Evolutionary conservation across 92 coral and sea anemone genomes (phyloP), one percentile per base, ranked within the genome.

Genomic region (Anthopleura xanthogrammica): DNA sequence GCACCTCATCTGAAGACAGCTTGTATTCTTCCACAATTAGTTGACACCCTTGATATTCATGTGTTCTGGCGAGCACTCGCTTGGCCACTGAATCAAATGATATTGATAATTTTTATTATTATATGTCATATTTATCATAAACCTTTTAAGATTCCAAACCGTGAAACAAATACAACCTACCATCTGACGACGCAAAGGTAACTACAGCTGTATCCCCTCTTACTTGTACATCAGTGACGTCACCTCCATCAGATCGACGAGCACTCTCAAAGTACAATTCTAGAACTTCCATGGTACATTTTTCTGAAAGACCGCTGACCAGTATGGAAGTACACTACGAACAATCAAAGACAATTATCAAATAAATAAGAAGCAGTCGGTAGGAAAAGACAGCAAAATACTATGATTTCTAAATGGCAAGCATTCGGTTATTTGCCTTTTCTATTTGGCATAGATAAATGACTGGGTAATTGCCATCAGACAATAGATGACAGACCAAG

Each of bases 161-260:
- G n/a, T n/a, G n/a, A n/a, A n/a, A n/a, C n/a, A n/a, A n/a, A n/a
- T n/a, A n/a, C 16, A 19, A 52, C 52, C 9, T 80, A 94, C 98
- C 91, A 84, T 90, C 85, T 10, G 91, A 41, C 16, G 22, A 57
- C 2, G 17, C 55, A 84, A 92, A 94, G 14, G 95, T 92, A 19
- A 94, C 82, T 13, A 83, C 76, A 41, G 98, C 98, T 22, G n/a
- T 66, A 39, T 88, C 90, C 14, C 52, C 85, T 65, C 77, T 80
- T 20, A 83, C 24, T 10, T 90, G 85, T 2, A 92, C 78, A 48
- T 82, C 62, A 57, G 86, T 89, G 16, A 90, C 77, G 7, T 92
- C 98, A 17, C 98, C 98, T 3, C 95, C 98, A 17, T 94, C 92
- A 24, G 95, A 88, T 29, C 97, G 90, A 72, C 87, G 80, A 8